Base-by-base conservation (phyloP, 2,797 vertebrate genomes). In the Propithecus deckenii region DNA sequence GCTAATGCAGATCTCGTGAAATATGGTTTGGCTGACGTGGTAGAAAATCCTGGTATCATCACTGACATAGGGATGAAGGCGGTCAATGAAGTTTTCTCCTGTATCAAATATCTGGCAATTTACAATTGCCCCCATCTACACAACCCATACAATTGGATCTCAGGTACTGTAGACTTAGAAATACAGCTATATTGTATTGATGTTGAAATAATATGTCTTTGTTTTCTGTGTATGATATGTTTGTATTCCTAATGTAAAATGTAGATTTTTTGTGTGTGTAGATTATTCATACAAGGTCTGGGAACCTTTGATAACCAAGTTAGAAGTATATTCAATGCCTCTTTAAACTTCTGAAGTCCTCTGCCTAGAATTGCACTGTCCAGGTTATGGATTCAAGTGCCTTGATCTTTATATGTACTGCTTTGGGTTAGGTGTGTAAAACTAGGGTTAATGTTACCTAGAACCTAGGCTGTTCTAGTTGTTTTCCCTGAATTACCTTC, bases 71-170 rank as follows among this genome's bases (percentile, higher is more conserved):
- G 99, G 96, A 99, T 99, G 98, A 99, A 99, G 98, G 99, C 99
- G 83, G 99, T 99, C 97, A 99, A 99, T 97, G 99, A 99, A 98
- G 99, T 99, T 76, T 99, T 99, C 98, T 99, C 99, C 79, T 99
- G 99, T 94, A 99, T 99, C 98, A 99, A 99, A 97, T 99, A 99
- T 97, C 98, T 99, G 89, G 99, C 99, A 95, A 99, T 99, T 98
- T 99, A 99, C 98, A 99, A 99, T 98, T 99, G 99, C 80, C 99
- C 99, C 25, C 99, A 99, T 98, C 99, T 99, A 85, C 99, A 99
- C 97, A 99, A 99, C 97, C 99, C 99, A 92, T 99, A 99, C 98
- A 99, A 99, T 97, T 99, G 99, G 99, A 99, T 99, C 97, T 99
- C 99, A 99, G 99, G 99, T 99, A 99, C 97, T 97, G 11, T 95